Base-by-base conservation (phyloP, 2,113 vertebrate species). In the Blennius ocellaris region DNA sequence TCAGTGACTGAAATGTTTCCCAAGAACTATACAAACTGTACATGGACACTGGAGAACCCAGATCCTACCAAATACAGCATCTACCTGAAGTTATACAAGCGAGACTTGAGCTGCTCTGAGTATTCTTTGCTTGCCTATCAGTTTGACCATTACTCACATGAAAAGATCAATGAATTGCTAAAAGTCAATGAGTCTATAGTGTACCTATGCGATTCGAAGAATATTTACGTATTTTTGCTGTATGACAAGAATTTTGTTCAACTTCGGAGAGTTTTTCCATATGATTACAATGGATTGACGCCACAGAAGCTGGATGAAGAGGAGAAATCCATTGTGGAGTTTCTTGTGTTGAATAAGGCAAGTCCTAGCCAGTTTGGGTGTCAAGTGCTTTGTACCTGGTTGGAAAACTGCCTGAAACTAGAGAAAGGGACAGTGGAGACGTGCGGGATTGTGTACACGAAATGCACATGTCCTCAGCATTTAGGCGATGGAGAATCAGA, bases 51-150 rank as follows among this genome's bases (percentile, higher is more conserved):
- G 96, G 98, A 99, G 94, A 99, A 99, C 93, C 98, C 98, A 93
- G 98, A 99, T 93, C 98, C 98, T 66, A 99, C 98, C 96, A 99
- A 99, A 98, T 99, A 99, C 94, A 99, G 97, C 88, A 99, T 99
- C 96, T 99, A 99, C 97, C 97, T 99, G 95, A 99, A 99, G 95
- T 96, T 99, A 94, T 97, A 97, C 95, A 99, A 98, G 94, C 96
- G 94, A 89, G 97, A 99, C 93, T 93, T 99, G 90, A 96, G 95
- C 95, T 99, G 98, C 95, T 97, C 97, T 64, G 96, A 97, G 92
- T 98, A 97, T 89, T 98, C 97, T 74, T 93, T 99, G 78, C 93
- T 99, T 94, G 96, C 96, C 93, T 99, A 99, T 93, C 98, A 99
- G 91, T 99, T 99, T 80, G 98, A 99, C 82, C 98, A 99, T 89